Percentiles rank a stretch among this genome's conserved stretches.
phyloP scores from a whole-genome alignment of 2,113 vertebrate species.

The Mobula hypostoma region DNA sequence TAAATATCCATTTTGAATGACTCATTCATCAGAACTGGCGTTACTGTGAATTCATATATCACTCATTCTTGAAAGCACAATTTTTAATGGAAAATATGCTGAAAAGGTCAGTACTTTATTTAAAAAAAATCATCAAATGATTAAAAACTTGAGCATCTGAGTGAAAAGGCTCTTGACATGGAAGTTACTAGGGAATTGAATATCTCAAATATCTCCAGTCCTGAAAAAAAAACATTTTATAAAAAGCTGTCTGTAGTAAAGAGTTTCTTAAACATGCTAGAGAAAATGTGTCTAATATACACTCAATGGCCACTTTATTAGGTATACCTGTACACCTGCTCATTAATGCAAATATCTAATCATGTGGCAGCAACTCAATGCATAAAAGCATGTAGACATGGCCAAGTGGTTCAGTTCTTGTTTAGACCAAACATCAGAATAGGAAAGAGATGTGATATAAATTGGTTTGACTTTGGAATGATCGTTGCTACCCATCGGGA shows the following conservation, averaged over 20 bases:
- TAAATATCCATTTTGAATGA: neutral
- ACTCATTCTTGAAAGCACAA: neutral
- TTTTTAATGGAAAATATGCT: neutral
- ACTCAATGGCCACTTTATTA: too few relatives aligned
- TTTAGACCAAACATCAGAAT: too few relatives aligned
- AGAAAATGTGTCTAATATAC: neutral
- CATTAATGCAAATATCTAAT: too few relatives aligned
- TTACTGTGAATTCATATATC: neutral
- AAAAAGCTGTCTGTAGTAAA: neutral
- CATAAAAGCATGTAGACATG: too few relatives aligned
- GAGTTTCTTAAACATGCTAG: neutral
- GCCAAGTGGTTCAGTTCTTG: too few relatives aligned
- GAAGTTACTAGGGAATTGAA: neutral
- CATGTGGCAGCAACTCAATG: too few relatives aligned
- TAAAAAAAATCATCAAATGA: neutral
- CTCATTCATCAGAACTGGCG: neutral
- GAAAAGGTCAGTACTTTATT: neutral
- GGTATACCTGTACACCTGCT: too few relatives aligned
- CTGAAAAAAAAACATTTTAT: neutral
- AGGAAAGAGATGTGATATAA: too few relatives aligned
- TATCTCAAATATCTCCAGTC: neutral
- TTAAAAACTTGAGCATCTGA: neutral
- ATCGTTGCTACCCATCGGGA: too few relatives aligned
- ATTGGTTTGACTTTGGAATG: too few relatives aligned
- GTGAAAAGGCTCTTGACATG: neutral